Evolutionary conservation across 2,888 invertebrate genomes (phyloP), one percentile per base, ranked within the genome.

Genomic region (Tipula lateralis): DNA sequence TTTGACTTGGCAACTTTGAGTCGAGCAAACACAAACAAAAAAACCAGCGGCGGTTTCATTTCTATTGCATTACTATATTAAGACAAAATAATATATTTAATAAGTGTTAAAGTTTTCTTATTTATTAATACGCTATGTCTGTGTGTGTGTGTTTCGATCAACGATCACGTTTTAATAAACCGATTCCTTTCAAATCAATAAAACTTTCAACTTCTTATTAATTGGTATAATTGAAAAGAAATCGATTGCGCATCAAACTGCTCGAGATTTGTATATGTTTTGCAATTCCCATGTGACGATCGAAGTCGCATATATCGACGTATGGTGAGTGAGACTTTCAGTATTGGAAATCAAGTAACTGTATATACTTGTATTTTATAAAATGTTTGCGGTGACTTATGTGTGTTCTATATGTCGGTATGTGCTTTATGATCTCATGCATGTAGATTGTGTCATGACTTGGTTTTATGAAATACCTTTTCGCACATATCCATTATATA

Each of bases 151-250:
- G 19, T n/a, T n/a, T n/a, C n/a, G n/a, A 66, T 66, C 66, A 66
- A 66, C 24, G 66, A 66, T 66, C 66, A 66, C 66, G 66, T 66
- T 66, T 66, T 24, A 66, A 66, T 66, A 66, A 66, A 66, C 66
- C 66, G 66, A 66, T 66, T 66, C 24, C 66, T 66, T 66, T 66
- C 66, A 66, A 66, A 66, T 66, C 66, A 66, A 66, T 66, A 66
- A 66, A 66, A 66, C 66, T 66, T 66, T 66, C 66, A 66, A 66
- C 66, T 66, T 66, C 19, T 66, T 66, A 66, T 66, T 66, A 66
- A 66, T 66, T 66, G 66, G 66, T 66, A 66, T 66, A 66, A 66
- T 66, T 66, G 66, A 24, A 66, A 66, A 66, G 66, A 66, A 66
- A 66, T 66, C 66, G 66, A 66, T 66, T 24, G 66, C 66, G 66